Evolutionary conservation across 2,888 invertebrate species (phyloP), one percentile per base, ranked within the genome.

Genomic region (Pachydiplax longipennis): DNA sequence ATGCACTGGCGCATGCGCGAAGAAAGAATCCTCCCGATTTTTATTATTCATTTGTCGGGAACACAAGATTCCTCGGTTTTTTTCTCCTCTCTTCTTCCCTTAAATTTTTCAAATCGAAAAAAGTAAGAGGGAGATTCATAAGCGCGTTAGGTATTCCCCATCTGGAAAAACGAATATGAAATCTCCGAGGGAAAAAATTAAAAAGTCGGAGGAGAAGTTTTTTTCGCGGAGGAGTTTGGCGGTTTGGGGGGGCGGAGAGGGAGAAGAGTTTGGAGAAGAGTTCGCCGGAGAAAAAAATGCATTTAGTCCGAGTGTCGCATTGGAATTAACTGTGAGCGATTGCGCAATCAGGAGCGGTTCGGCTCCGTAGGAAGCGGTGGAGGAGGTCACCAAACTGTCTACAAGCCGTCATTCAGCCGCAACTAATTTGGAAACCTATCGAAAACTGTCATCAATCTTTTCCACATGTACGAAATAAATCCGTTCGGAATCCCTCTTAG

Each of bases 341-440:
- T 65, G 65, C 65, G 73, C 73, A 31, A 73, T 73, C 73, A 25
- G 22, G 1, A 31, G 25, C 65, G 65, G 5, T 65, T 65, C 65
- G 65, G n/a, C n/a, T 6, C 22, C 18, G 15, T 12, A 65, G 22
- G 65, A 25, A 25, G 65, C 73, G 12, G 73, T 18, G 73, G 13
- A 73, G 73, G 37, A 22, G 87, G 65, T n/a, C 61, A n/a, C 2
- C 31, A 65, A 87, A 35, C 87, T 87, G 87, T 87, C 65, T 37
- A 87, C 61, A 87, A 37, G 12, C 35, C 22, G 87, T 37, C 61
- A 87, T 87, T 65, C 35, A 61, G 87, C 37, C 61, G 61, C 87
- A 87, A 87, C 87, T 87, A 87, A 87, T 87, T 87, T 87, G 87
- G 61, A 87, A 83, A 87, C 61, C 87, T 37, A 65, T 87, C 87